Percentiles rank a stretch among this genome's conserved stretches.
phyloP scores from a whole-genome alignment of 2,113 vertebrate species.

The Gobio gobio region DNA sequence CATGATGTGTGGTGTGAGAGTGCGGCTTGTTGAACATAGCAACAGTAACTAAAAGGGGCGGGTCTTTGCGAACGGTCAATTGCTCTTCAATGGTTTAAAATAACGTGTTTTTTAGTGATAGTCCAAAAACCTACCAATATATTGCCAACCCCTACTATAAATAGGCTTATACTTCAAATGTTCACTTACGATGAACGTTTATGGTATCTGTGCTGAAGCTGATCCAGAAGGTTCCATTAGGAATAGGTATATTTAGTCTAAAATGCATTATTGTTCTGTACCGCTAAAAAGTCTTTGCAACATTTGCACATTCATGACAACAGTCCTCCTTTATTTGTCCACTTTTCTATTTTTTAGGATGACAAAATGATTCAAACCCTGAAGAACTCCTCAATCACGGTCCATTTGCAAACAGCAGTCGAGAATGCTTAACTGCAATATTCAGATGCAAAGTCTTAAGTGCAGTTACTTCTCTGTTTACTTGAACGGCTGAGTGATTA shows the following conservation, averaged over 20 bases:
- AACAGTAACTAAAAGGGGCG: too few relatives aligned
- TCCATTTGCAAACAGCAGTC: conserved; percentile 2
- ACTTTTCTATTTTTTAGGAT: background rate
- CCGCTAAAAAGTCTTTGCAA: background rate
- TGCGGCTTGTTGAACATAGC: too few relatives aligned
- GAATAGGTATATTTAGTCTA: too few relatives aligned
- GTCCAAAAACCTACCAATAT: too few relatives aligned
- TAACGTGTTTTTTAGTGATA: too few relatives aligned
- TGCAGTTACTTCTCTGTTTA: conserved; percentile 51
- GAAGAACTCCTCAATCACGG: conserved; percentile 16
- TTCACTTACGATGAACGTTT: background rate
- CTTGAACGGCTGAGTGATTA: conserved; percentile 52
- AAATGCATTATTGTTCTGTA: background rate
- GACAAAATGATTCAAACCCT: background rate
- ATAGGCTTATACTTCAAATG: too few relatives aligned
- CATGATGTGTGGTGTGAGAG: too few relatives aligned
- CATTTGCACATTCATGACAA: background rate
- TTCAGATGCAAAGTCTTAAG: conserved; percentile 33
- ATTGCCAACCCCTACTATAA: too few relatives aligned
- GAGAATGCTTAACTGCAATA: conserved; percentile 24
- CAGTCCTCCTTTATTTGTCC: background rate
- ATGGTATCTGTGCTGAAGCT: background rate
- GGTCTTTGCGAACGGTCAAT: too few relatives aligned
- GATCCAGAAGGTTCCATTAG: background rate
- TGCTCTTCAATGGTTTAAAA: too few relatives aligned